Conservation (phyloP, 2,888 invertebrate genomes). For the Gryllus longicercus region DNA sequence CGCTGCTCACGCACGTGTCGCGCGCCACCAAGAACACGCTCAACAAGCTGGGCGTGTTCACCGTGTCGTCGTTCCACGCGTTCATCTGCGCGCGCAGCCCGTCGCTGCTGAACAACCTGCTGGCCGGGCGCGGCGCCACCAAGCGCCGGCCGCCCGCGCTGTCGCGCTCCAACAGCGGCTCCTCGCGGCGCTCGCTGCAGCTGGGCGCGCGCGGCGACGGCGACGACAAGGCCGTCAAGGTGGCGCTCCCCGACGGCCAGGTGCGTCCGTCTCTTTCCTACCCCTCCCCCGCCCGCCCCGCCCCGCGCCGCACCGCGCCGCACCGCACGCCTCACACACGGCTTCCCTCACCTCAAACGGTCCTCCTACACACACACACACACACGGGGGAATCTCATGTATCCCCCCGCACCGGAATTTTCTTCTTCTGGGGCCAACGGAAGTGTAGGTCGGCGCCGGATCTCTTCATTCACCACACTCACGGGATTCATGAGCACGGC, state of each 20-base stretch:
- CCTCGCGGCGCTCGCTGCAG: conserved; percentile 75
- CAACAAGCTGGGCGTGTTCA: conserved; percentile 94
- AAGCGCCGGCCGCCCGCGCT: conserved; percentile 86
- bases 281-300: background rate
- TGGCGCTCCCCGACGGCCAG: conserved; percentile 80
- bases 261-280: conserved; percentile 41
- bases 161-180: conserved; percentile 84
- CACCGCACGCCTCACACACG: background rate
- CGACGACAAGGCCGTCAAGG: conserved; percentile 78
- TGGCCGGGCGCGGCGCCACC: conserved; percentile 86
- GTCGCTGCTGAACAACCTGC: conserved; percentile 83
- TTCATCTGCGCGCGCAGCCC: conserved; percentile 96
- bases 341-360: too few species aligned
- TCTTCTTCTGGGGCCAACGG: too few species aligned
- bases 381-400: too few species aligned
- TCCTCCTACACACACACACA: too few species aligned
- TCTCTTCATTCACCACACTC: too few species aligned
- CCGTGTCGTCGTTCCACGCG: conserved; percentile 96
- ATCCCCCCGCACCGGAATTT: too few species aligned
- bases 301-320: conserved; percentile 19
- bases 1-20: conserved; percentile 90
- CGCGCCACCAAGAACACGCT: conserved; percentile 91
- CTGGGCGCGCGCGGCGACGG: conserved; percentile 81
- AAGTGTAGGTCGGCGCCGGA: too few species aligned
- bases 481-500: too few species aligned